A percentile compares a stretch with the other conserved stretches of the same genome.
These are phyloP conservation scores for Camelus bactrianus DNA, from an alignment of 2,113 vertebrate species.

Conservation along the genomic window DNA sequence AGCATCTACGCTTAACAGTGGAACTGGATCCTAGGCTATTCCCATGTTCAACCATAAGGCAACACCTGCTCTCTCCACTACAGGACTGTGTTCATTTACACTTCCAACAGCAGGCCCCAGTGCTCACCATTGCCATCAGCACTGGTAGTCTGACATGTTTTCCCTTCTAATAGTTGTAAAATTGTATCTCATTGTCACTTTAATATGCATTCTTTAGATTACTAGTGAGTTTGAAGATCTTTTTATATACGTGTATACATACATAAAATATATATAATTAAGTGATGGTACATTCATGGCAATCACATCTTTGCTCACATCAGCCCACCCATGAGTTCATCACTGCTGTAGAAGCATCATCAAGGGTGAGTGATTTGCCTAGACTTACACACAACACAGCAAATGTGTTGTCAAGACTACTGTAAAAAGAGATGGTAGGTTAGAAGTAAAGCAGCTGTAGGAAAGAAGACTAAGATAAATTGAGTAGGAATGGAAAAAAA, in stretches of 20 bases:
- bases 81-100: neutral
- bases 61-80: neutral
- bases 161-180: neutral
- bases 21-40: neutral
- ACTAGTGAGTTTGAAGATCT: neutral
- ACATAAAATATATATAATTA: neutral
- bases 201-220: neutral
- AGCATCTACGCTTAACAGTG: neutral
- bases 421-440: neutral
- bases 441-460: neutral
- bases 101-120: neutral
- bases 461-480: neutral
- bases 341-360: neutral
- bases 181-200: neutral
- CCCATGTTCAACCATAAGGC: neutral
- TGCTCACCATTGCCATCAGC: neutral
- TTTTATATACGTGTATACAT: neutral
- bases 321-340: neutral
- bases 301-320: neutral
- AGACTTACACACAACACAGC: neutral
- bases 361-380: neutral
- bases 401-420: neutral
- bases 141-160: neutral
- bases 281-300: neutral
- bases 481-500: neutral